Conservation (phyloP, 2,797 vertebrate species). For the Fringilla coelebs region DNA sequence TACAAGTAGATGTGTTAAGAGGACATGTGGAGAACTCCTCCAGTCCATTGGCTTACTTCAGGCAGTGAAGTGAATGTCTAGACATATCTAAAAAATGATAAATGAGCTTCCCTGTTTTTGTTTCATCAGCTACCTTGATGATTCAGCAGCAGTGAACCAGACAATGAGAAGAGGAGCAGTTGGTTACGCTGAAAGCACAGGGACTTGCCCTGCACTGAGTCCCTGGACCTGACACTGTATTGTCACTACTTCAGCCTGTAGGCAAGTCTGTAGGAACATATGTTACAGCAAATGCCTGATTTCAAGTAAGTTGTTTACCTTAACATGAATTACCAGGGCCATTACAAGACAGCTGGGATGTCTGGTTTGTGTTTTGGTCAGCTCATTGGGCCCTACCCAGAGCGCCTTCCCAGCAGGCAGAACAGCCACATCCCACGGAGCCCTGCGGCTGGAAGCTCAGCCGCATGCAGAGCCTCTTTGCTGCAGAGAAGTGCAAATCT, state of each 20-base stretch:
- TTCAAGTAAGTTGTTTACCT: neutral
- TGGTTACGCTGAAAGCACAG: neutral
- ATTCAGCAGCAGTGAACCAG: neutral
- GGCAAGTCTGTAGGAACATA: neutral
- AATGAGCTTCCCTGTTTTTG: neutral
- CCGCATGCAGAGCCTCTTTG: neutral
- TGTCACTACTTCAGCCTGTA: neutral
- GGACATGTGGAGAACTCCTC: neutral
- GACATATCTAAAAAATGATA: neutral
- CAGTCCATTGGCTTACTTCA: neutral
- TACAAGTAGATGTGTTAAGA: neutral
- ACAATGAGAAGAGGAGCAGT: neutral
- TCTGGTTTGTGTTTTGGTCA: slow-evolving; percentile 41
- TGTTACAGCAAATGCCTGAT: neutral
- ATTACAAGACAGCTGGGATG: neutral
- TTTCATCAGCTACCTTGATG: neutral
- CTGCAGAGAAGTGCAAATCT: slow-evolving; percentile 24
- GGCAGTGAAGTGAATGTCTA: neutral
- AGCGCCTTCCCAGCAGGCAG: neutral
- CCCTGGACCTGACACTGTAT: neutral
- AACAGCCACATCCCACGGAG: neutral
- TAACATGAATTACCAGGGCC: neutral
- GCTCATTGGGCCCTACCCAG: neutral
- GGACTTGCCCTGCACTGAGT: neutral
- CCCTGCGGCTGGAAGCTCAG: neutral